Evolutionary conservation across 2,113 vertebrate species (phyloP).

Genomic region (Cyanoderma ruficeps): DNA sequence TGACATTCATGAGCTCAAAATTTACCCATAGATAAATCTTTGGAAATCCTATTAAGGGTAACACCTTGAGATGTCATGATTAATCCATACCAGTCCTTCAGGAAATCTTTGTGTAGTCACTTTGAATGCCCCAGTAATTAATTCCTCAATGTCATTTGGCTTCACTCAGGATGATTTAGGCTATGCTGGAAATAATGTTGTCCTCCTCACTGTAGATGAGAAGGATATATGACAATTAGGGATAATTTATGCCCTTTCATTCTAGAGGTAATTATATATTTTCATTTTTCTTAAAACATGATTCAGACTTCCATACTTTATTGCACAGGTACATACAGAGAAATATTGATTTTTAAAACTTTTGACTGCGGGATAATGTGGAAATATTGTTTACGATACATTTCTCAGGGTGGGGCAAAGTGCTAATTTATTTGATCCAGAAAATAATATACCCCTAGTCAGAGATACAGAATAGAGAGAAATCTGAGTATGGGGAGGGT

Average conservation of each 20-base stretch:
- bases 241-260: background rate
- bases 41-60: slow-evolving; percentile 59
- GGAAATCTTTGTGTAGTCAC: slow-evolving; percentile 51
- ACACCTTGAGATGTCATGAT: slow-evolving; percentile 62
- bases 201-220: background rate
- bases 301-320: background rate
- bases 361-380: background rate
- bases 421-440: background rate
- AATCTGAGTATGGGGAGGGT: fast-evolving
- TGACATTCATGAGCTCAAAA: slow-evolving; percentile 36
- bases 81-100: slow-evolving; percentile 60
- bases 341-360: background rate
- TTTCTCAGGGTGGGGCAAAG: background rate
- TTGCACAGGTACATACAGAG: background rate
- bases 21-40: slow-evolving; percentile 52
- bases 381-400: background rate
- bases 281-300: background rate
- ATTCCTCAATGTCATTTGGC: slow-evolving; percentile 49
- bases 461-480: background rate
- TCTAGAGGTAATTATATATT: background rate
- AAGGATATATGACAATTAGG: background rate
- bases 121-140: slow-evolving; percentile 53
- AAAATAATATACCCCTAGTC: background rate
- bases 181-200: background rate
- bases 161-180: background rate